phyloP scores from a whole-genome alignment of 1,140 invertebrate species.

The Leguminivora glycinivorella region DNA sequence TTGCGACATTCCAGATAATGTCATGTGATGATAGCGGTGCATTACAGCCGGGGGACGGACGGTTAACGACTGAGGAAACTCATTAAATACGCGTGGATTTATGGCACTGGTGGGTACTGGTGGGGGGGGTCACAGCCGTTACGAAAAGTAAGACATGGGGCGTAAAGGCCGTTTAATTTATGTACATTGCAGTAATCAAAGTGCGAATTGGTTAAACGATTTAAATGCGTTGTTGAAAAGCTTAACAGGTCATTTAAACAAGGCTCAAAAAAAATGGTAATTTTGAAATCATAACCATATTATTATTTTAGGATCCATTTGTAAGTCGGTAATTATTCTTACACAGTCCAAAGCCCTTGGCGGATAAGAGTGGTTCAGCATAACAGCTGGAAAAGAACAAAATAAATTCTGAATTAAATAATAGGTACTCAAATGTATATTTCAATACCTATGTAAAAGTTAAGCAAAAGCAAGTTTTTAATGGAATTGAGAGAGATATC shows the following conservation, averaged over 20 bases:
- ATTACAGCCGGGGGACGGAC: conserved; percentile 64
- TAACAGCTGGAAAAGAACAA: neutral
- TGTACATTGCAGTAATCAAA: conserved; percentile 10
- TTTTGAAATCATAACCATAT: too few relatives aligned
- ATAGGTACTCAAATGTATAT: too few relatives aligned
- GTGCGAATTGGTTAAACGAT: neutral
- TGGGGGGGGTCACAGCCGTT: neutral
- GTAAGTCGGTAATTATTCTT: too few relatives aligned
- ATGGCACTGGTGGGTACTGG: conserved; percentile 37
- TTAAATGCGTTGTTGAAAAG: neutral
- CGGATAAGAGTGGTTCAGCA: too few relatives aligned
- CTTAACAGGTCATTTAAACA: too few relatives aligned
- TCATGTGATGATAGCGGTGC: conserved; percentile 64
- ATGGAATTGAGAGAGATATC: too few relatives aligned
- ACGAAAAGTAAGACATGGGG: neutral
- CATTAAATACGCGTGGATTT: conserved; percentile 73
- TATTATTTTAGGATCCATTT: too few relatives aligned
- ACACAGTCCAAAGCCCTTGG: too few relatives aligned
- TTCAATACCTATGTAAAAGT: too few relatives aligned
- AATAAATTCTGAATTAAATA: neutral
- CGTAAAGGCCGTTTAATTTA: conserved; percentile 10
- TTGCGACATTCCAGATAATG: conserved; percentile 59
- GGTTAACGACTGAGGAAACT: conserved; percentile 72
- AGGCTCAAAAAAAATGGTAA: too few relatives aligned
- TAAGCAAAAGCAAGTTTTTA: too few relatives aligned